Evolutionary conservation across 2,888 invertebrate genomes (phyloP), one percentile per base, ranked within the genome.

Genomic region (Eupithecia subumbrata): DNA sequence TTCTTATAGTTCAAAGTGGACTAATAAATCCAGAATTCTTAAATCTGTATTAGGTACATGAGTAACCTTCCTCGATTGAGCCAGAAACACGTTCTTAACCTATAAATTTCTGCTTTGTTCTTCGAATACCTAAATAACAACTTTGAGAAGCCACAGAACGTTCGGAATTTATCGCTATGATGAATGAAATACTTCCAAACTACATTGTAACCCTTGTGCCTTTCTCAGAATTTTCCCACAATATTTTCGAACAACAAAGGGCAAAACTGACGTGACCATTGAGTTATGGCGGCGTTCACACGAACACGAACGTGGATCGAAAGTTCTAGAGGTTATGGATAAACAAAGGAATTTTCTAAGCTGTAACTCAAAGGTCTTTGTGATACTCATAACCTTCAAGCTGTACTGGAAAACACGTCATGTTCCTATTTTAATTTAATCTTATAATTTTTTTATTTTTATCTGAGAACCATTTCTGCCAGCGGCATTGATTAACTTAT

Each of bases 271-370:
- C 81, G 81, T 77, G 73, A 81, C 82, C 85, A 82, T 82, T 86
- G 85, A 85, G 83, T 84, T 84, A 86, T 82, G 77, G 73, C 78
- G 76, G 79, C 69, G 79, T 79, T 82, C 79, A 74, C 84, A 85
- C 84, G 82, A 68, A 71, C 34, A 60, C 60, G 25, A 60, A 25
- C 22, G 14, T 2, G 60, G 60, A 25, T 22, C 60, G 60, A 60
- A 60, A 11, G 1, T 60, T 60, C 25, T 60, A 60, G 60, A 60
- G 60, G 60, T 60, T 60, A 25, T 60, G 25, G 60, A 25, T 60
- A 25, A 25, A 14, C 12, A 25, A 25, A 25, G 14, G 5, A 60
- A 60, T 60, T 56, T 56, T 56, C 22, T n/a, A 56, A 22, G 22
- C 56, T 56, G 22, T 56, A 14, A 43, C 14, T 43, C 43, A 43